Evolutionary conservation across 1,140 invertebrate genomes (phyloP).

Genomic region (Solen grandis): DNA sequence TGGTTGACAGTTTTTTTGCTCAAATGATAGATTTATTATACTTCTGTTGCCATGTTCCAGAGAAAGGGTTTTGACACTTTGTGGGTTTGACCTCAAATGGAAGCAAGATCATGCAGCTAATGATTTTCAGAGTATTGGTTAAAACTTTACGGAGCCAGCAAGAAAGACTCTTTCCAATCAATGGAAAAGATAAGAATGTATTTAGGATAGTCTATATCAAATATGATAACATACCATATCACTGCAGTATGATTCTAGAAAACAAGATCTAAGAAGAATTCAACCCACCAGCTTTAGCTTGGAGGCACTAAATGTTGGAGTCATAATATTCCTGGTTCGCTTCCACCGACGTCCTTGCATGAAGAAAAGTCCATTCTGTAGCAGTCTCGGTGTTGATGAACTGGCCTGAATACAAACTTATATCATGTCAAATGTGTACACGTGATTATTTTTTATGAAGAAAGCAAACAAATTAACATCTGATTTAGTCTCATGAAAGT

Average conservation of each 20-base stretch:
- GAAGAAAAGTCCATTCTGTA: constrained; percentile 38
- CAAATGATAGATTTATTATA: too few species aligned
- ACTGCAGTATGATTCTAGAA: not conserved
- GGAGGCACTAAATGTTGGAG: constrained; percentile 44
- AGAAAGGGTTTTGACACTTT: not conserved
- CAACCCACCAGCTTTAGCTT: constrained; percentile 42
- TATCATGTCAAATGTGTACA: too few species aligned
- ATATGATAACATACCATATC: not conserved
- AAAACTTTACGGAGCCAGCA: not conserved
- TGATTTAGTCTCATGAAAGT: too few species aligned
- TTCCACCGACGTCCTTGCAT: constrained; percentile 38
- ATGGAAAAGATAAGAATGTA: not conserved
- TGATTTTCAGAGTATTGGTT: not conserved
- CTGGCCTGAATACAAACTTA: not conserved
- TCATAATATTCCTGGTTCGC: constrained; percentile 38
- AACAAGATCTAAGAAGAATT: not conserved
- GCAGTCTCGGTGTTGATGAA: constrained; percentile 4
- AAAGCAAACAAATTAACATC: too few species aligned
- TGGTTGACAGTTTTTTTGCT: too few species aligned
- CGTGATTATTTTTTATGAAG: too few species aligned
- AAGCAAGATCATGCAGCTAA: too few species aligned
- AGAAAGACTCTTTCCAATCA: not conserved
- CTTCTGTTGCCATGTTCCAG: too few species aligned
- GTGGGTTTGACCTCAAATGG: not conserved
- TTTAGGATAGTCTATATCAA: not conserved